Evolutionary conservation across 2,888 invertebrate genomes (phyloP).

Genomic region (Taphrorychus bicolor): DNA sequence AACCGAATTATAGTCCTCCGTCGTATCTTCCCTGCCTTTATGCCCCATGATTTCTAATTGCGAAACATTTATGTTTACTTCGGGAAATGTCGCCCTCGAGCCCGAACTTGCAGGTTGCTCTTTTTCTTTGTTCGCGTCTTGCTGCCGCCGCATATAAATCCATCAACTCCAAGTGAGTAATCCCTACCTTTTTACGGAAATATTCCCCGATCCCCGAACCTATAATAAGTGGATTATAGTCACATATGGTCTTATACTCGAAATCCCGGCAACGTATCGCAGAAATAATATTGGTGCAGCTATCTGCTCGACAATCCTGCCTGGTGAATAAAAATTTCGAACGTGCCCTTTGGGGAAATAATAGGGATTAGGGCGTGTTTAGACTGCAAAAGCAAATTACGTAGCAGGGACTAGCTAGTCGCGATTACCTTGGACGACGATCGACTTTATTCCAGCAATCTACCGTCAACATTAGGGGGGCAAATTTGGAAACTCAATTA

Average conservation of each 20-base stretch:
- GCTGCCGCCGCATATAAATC: conserved; percentile 1
- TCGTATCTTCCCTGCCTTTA: conserved; percentile 43
- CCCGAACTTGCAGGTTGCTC: neutral
- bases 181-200: conserved; percentile 11
- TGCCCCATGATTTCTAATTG: conserved; percentile 45
- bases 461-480: neutral
- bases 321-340: conserved; percentile 38
- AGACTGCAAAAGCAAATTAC: conserved; percentile 38
- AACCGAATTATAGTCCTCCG: conserved; percentile 44
- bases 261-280: conserved; percentile 34
- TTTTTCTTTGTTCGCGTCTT: neutral
- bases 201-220: conserved; percentile 11
- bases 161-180: conserved; percentile 2
- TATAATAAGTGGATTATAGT: conserved; percentile 35
- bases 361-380: conserved; percentile 36
- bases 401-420: conserved; percentile 29
- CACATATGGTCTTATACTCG: conserved; percentile 30
- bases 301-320: conserved; percentile 33
- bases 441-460: conserved; percentile 31
- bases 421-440: conserved; percentile 28
- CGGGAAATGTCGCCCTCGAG: conserved; percentile 22
- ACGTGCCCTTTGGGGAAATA: conserved; percentile 37
- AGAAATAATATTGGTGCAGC: conserved; percentile 36
- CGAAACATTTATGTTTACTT: conserved; percentile 45
- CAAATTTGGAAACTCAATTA: neutral